phyloP scores from a whole-genome alignment of 2,113 vertebrate species.

The Barbus barbus region DNA sequence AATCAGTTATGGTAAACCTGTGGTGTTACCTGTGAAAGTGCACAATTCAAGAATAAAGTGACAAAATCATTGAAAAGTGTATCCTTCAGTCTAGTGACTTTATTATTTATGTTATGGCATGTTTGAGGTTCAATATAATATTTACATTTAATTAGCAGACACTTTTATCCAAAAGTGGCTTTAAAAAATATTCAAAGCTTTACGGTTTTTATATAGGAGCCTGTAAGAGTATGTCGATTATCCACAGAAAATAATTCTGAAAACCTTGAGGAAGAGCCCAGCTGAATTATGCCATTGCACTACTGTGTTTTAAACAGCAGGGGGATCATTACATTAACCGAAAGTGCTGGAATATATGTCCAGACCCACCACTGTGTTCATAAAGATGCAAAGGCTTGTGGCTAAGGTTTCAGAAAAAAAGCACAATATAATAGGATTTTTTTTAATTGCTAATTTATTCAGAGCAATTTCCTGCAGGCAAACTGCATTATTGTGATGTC shows the following conservation, averaged over 20 bases:
- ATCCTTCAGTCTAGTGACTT: background rate
- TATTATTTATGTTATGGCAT: background rate
- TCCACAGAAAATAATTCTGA: background rate
- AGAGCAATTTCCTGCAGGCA: background rate
- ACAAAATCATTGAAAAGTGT: slow-evolving; percentile 20
- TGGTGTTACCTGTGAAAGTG: slow-evolving; percentile 72
- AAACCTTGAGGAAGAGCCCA: background rate
- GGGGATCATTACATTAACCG: background rate
- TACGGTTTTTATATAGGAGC: background rate
- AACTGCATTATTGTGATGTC: background rate
- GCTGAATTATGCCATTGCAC: background rate
- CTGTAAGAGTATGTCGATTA: background rate
- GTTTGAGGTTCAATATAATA: background rate
- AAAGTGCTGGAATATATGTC: background rate
- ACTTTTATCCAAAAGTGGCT: background rate
- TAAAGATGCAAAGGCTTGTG: background rate
- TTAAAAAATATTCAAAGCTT: background rate
- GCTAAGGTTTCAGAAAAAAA: background rate
- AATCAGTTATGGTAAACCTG: slow-evolving; percentile 60
- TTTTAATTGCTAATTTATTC: background rate
- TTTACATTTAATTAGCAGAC: background rate
- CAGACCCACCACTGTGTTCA: background rate
- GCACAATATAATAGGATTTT: background rate
- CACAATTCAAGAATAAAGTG: slow-evolving; percentile 67
- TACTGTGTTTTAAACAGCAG: background rate